A percentile compares a stretch with the other conserved stretches of the same genome.
phyloP scores from a whole-genome alignment of 2,888 invertebrate species.

The Drosophila paracracens region DNA sequence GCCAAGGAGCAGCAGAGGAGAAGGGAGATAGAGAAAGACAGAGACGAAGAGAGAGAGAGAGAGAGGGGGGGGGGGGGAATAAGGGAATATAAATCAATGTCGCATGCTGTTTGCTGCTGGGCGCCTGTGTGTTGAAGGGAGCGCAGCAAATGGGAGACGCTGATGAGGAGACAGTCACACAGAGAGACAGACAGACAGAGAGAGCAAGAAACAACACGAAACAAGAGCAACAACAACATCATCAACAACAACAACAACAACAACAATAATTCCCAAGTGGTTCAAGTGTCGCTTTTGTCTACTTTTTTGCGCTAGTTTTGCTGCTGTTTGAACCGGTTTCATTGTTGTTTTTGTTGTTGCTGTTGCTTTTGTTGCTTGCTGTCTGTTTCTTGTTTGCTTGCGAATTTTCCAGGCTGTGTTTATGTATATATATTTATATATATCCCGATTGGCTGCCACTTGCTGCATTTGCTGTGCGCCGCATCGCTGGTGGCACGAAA shows the following conservation, averaged over 20 bases:
- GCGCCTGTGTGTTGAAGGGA: slow-evolving; percentile 60
- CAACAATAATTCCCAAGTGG: slow-evolving; percentile 16
- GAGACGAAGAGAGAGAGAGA: neutral
- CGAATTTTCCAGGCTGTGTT: slow-evolving; percentile 69
- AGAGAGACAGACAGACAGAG: neutral
- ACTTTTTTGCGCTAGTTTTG: slow-evolving; percentile 74
- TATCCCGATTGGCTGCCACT: slow-evolving; percentile 52
- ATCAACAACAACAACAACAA: neutral
- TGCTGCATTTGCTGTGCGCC: slow-evolving; percentile 73
- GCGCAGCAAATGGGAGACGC: slow-evolving; percentile 58
- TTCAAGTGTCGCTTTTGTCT: slow-evolving; percentile 65
- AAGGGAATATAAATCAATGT: slow-evolving; percentile 30
- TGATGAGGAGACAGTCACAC: slow-evolving; percentile 8
- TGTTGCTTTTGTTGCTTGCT: slow-evolving; percentile 29
- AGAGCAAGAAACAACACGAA: slow-evolving; percentile 4
- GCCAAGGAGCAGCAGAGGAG: neutral
- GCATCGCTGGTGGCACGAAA: slow-evolving; percentile 83
- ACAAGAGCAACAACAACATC: neutral
- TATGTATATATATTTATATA: neutral
- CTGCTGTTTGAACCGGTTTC: slow-evolving; percentile 42
- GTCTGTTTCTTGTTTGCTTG: slow-evolving; percentile 63
- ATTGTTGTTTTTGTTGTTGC: slow-evolving; percentile 35
- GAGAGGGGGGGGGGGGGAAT: neutral
- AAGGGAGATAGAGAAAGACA: neutral
- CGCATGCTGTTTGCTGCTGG: slow-evolving; percentile 43